Evolutionary conservation across 1,140 invertebrate species (phyloP).

Genomic region (Procambarus virginalis): DNA sequence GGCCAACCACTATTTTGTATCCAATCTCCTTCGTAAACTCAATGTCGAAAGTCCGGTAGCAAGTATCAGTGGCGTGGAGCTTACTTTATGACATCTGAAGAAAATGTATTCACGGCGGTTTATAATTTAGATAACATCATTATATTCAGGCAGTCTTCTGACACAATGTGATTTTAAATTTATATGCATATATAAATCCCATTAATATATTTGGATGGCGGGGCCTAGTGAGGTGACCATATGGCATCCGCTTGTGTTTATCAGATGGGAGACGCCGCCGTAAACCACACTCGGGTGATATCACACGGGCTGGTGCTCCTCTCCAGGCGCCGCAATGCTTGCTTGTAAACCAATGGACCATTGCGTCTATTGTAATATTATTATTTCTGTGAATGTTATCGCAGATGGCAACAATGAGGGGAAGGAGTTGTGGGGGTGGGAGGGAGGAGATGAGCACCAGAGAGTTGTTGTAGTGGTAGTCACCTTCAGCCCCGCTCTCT

Average conservation of each 20-base stretch:
- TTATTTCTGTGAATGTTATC: constrained; percentile 28
- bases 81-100: constrained; percentile 24
- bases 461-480: background rate
- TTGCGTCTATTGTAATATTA: background rate
- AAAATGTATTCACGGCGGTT: constrained; percentile 38
- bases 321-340: background rate
- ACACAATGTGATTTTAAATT: constrained; percentile 57
- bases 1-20: constrained; percentile 26
- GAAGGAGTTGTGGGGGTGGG: background rate
- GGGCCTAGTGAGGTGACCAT: constrained; percentile 3
- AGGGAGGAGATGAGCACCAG: background rate
- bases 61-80: background rate
- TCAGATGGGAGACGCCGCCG: constrained; percentile 23
- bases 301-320: background rate
- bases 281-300: constrained; percentile 11
- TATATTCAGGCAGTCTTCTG: constrained; percentile 37
- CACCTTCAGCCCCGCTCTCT: background rate
- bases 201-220: constrained; percentile 44
- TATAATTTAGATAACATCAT: constrained; percentile 62
- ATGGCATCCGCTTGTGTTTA: constrained; percentile 5
- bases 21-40: constrained; percentile 36
- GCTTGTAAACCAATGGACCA: background rate
- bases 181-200: constrained; percentile 57
- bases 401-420: constrained; percentile 19
- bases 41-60: constrained; percentile 59